A percentile compares a stretch with the other conserved stretches of the same genome.
Evolutionary conservation across 2,113 vertebrate genomes (phyloP).

Genomic region (Notechis scutatus): DNA sequence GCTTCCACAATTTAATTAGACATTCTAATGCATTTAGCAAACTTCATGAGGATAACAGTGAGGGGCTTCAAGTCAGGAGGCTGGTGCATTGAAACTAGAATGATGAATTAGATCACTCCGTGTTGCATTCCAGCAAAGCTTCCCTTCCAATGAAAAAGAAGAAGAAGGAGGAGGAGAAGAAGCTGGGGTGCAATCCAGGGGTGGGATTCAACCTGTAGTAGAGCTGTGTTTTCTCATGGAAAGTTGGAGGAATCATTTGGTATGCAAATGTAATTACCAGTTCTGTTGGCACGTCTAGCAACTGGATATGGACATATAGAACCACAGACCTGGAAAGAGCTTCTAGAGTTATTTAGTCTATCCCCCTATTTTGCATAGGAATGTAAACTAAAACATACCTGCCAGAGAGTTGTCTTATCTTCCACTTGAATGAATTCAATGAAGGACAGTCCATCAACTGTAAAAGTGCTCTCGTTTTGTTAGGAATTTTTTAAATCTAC

Average conservation of each 20-base stretch:
- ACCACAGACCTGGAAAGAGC: not conserved
- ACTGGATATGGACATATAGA: not conserved
- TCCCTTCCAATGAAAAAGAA: not conserved
- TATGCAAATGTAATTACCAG: not conserved
- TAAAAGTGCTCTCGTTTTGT: not conserved
- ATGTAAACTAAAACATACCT: not conserved
- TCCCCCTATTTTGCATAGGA: not conserved
- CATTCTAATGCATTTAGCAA: not conserved
- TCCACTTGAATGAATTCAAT: not conserved
- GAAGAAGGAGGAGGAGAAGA: accelerated
- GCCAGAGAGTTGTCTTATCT: not conserved
- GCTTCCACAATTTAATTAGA: not conserved
- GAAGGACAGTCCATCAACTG: not conserved
- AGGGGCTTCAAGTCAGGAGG: not conserved
- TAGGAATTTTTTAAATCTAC: not conserved
- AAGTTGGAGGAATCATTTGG: not conserved
- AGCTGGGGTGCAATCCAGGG: no score
- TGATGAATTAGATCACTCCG: not conserved
- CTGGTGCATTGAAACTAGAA: not conserved
- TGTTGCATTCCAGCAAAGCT: not conserved
- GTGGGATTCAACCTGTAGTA: no score
- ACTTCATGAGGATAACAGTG: not conserved
- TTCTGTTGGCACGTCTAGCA: not conserved
- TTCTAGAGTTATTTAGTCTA: not conserved
- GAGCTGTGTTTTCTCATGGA: not conserved